Conservation (phyloP, 2,888 invertebrate genomes). For the Lithophane semibrunnea region DNA sequence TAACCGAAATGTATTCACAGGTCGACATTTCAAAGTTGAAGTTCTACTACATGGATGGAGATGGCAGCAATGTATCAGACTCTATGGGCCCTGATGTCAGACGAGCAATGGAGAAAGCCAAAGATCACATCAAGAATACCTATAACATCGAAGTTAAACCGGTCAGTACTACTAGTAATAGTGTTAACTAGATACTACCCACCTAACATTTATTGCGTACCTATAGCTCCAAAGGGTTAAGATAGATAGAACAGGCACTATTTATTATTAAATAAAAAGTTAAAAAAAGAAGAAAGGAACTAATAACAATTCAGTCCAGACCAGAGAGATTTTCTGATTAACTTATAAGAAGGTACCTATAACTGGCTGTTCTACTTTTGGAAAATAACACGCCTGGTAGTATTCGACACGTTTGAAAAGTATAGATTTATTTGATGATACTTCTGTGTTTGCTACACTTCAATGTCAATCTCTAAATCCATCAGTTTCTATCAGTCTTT, state of each 20-base stretch:
- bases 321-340: too few relatives aligned
- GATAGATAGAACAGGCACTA: too few relatives aligned
- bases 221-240: neutral
- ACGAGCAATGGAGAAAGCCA: conserved; percentile 89
- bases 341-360: too few relatives aligned
- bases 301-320: neutral
- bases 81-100: conserved; percentile 91
- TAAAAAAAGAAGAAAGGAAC: neutral
- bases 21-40: conserved; percentile 92
- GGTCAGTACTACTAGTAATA: conserved; percentile 76
- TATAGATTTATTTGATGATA: neutral
- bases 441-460: neutral
- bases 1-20: conserved; percentile 78
- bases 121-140: conserved; percentile 88
- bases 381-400: neutral
- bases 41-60: conserved; percentile 95
- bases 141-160: conserved; percentile 90
- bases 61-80: conserved; percentile 92
- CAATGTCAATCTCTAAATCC: neutral
- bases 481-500: neutral
- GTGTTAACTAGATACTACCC: neutral
- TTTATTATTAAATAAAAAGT: too few relatives aligned
- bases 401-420: neutral
- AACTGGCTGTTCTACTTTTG: too few relatives aligned
- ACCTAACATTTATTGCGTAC: neutral